Evolutionary conservation across 1,140 invertebrate genomes (phyloP).

Genomic region (Calephelis virginiensis): DNA sequence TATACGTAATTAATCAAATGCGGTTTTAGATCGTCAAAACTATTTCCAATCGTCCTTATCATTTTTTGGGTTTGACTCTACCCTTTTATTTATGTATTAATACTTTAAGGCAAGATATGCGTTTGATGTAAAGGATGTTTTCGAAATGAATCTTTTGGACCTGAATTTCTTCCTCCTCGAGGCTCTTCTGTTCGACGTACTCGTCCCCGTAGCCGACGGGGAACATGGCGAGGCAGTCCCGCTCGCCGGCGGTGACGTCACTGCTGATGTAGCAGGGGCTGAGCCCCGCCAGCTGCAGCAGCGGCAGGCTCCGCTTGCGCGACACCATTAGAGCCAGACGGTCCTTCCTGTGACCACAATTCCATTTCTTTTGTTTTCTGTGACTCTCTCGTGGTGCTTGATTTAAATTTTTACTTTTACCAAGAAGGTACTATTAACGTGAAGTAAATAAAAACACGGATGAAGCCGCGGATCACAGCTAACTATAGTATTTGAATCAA

Average conservation of each 20-base stretch:
- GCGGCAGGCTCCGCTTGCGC: conserved; percentile 51
- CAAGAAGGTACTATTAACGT: too few relatives aligned
- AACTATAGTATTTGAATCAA: too few relatives aligned
- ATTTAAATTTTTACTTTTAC: not conserved
- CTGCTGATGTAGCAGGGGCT: conserved; percentile 63
- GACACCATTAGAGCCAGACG: conserved; percentile 66
- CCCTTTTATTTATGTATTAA: too few relatives aligned
- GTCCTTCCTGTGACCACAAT: conserved; percentile 45
- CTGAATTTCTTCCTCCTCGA: conserved; percentile 45
- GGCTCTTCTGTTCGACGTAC: conserved; percentile 53
- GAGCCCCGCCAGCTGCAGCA: conserved; percentile 57
- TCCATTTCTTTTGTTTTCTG: too few relatives aligned
- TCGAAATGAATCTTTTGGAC: not conserved
- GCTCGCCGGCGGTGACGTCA: conserved; percentile 47
- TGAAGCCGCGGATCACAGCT: too few relatives aligned
- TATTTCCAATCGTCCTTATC: too few relatives aligned
- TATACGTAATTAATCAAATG: too few relatives aligned
- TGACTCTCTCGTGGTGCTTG: too few relatives aligned
- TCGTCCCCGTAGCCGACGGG: conserved; percentile 69
- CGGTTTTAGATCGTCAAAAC: too few relatives aligned
- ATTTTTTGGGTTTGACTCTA: too few relatives aligned
- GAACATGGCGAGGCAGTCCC: conserved; percentile 59
- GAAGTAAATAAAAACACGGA: too few relatives aligned
- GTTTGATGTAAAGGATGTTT: not conserved
- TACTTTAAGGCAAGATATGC: too few relatives aligned